Base-by-base conservation (phyloP, 2,797 vertebrate genomes). In the Anniella stebbinsi region DNA sequence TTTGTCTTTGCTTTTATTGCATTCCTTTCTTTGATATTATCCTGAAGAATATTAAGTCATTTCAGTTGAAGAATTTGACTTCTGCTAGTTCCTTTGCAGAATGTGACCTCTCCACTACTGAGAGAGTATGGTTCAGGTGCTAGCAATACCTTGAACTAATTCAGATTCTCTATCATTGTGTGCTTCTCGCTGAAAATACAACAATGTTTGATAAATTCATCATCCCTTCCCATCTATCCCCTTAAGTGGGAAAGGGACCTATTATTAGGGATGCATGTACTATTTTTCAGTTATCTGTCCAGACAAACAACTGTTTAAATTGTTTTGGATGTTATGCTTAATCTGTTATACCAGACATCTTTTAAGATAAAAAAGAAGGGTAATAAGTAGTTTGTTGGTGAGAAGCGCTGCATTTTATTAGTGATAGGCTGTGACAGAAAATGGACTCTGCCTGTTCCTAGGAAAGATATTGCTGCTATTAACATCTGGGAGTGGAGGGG, bases 101-200 rank as follows among this genome's bases (percentile, higher is more conserved):
- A 66, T 66, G 8, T 45, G 11, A n/a, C 66, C 45, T 92, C 91
- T 38, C 45, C 60, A 0, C 54, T 90, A 48, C 23, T 7, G 92
- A 91, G 87, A 88, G n/a, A 18, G 25, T 86, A 9, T 60, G 90
- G 2, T 86, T 93, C 13, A 91, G 67, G 2, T 91, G 45, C 38
- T 94, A 83, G 84, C 60, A 67, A 12, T 72, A 67, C 57, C 25
- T 75, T 86, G 54, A n/a, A 75, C 11, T 51, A 81, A 67, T 75
- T 38, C 80, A 82, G 33, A 82, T 67, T 87, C 25, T 82, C 33
- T 41, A 15, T 76, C 8, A 54, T 5, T 17, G 48, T 33, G 3
- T 54, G 51, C 69, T 17, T 28, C 23, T 86, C 80, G 15, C 66
- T 60, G 54, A 89, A 89, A 66, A 85, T 69, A 67, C 28, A 70